These are phyloP conservation scores for Penaeus vannamei DNA, from an alignment of 1,140 invertebrate genomes.

Conservation along the genomic window DNA sequence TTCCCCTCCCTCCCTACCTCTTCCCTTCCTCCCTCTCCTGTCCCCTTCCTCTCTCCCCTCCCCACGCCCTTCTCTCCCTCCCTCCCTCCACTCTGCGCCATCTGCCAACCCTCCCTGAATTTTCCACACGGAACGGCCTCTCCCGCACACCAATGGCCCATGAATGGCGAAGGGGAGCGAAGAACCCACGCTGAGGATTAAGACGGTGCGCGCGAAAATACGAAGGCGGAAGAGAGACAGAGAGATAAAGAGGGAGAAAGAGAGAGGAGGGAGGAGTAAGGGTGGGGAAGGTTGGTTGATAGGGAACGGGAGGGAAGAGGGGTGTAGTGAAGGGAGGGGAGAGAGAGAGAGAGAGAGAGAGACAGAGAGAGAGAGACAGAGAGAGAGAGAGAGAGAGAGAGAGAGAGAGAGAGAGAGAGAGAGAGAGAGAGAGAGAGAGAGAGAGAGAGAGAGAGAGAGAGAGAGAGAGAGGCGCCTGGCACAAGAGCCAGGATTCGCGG, in stretches of 20 bases:
- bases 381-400: not conserved
- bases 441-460: not conserved
- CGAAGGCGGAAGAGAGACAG: not conserved
- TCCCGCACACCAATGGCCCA: conserved; percentile 21
- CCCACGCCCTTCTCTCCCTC: not conserved
- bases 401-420: not conserved
- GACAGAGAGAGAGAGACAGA: not conserved
- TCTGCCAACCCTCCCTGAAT: conserved; percentile 40
- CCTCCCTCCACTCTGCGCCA: not conserved
- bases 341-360: not conserved
- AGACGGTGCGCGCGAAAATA: not conserved
- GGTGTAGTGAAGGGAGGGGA: conserved; percentile 3
- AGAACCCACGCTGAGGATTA: no score
- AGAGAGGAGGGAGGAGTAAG: conserved; percentile 6
- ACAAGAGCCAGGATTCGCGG: not conserved
- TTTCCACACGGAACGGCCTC: conserved; percentile 44
- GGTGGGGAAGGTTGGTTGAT: not conserved
- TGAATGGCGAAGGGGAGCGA: not conserved
- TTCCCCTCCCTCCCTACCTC: not conserved
- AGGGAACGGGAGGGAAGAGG: conserved; percentile 18
- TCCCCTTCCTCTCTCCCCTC: not conserved
- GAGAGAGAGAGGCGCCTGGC: not conserved
- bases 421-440: not conserved
- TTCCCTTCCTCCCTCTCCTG: not conserved
- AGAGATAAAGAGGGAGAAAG: not conserved